Percentiles rank a stretch among this genome's conserved stretches.
Evolutionary conservation across 2,113 vertebrate genomes (phyloP).

Genomic region (Onychostoma macrolepis): DNA sequence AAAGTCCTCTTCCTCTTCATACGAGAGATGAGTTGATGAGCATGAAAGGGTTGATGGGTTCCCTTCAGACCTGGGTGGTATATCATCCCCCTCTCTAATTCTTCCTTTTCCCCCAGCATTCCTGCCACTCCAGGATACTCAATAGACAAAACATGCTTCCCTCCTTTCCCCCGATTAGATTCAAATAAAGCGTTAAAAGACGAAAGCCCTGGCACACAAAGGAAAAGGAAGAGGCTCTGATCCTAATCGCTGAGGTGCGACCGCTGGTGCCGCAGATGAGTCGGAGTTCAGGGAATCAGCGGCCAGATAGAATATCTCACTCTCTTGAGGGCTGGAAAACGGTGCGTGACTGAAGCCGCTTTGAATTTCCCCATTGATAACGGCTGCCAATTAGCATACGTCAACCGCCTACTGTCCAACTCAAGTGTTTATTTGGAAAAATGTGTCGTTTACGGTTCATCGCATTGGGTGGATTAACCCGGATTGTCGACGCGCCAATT

Average conservation of each 20-base stretch:
- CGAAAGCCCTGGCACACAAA: constrained; percentile 61
- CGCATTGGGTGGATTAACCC: neutral
- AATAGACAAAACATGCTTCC: constrained; percentile 68
- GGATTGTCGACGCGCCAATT: neutral
- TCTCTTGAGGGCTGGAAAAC: constrained; percentile 27
- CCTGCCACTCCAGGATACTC: constrained; percentile 60
- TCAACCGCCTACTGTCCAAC: constrained; percentile 3
- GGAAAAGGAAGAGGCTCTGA: constrained; percentile 69
- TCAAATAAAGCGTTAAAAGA: constrained; percentile 66
- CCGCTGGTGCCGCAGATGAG: constrained; percentile 56
- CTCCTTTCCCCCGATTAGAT: constrained; percentile 71
- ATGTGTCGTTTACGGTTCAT: constrained; percentile 5
- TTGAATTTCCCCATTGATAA: constrained; percentile 26
- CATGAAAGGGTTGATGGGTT: constrained; percentile 39
- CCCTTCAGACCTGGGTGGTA: constrained; percentile 54
- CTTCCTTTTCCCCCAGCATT: constrained; percentile 52
- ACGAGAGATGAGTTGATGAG: constrained; percentile 53
- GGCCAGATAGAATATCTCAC: constrained; percentile 21
- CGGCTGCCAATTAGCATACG: constrained; percentile 20
- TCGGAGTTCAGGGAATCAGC: constrained; percentile 30
- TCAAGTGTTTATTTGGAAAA: constrained; percentile 41
- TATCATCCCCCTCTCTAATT: constrained; percentile 53
- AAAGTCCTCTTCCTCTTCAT: neutral
- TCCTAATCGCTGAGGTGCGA: constrained; percentile 70
- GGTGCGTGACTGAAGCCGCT: neutral